Evolutionary conservation across 2,113 vertebrate species (phyloP).

Genomic region (Bubo scandiacus): DNA sequence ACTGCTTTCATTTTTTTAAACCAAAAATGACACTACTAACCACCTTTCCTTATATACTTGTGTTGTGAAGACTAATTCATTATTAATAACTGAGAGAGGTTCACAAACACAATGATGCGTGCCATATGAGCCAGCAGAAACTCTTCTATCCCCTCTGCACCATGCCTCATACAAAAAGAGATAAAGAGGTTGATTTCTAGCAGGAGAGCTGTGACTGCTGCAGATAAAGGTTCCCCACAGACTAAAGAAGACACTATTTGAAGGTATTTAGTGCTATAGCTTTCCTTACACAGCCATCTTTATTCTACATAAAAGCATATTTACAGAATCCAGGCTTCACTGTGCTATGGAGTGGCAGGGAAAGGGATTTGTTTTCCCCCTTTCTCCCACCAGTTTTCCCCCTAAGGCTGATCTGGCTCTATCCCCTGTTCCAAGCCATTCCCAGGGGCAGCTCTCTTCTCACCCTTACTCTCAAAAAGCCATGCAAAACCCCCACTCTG

Average conservation of each 20-base stretch:
- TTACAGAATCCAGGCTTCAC: neutral
- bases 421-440: neutral
- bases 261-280: constrained; percentile 17
- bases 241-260: neutral
- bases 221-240: constrained; percentile 42
- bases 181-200: constrained; percentile 33
- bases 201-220: constrained; percentile 33
- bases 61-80: constrained; percentile 31
- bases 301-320: constrained; percentile 35
- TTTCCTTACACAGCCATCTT: constrained; percentile 13
- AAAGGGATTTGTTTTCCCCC: neutral
- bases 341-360: neutral
- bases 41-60: neutral
- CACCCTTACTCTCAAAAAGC: neutral
- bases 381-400: neutral
- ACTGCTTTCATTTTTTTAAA: neutral
- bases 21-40: neutral
- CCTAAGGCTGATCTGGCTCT: neutral
- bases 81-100: constrained; percentile 29
- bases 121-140: neutral
- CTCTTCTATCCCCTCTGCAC: neutral
- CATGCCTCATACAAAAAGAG: neutral
- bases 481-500: neutral
- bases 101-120: neutral
- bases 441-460: neutral